A percentile compares a stretch with the other conserved stretches of the same genome.
These are phyloP conservation scores for Labrus mixtus DNA, from an alignment of 2,113 vertebrate species.

Conservation along the genomic window DNA sequence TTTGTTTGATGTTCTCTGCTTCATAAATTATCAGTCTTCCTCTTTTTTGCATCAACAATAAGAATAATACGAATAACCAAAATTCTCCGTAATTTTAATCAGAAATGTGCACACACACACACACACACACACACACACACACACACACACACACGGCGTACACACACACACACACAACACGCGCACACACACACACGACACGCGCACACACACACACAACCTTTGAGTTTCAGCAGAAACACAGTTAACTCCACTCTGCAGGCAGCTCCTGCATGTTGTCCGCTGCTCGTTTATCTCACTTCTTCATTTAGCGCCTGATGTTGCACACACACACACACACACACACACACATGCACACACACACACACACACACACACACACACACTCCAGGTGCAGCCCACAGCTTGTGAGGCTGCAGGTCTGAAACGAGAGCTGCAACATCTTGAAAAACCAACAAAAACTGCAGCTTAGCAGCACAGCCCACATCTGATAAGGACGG, in stretches of 20 bases:
- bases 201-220: conserved; percentile 2
- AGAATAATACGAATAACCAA: conserved; percentile 28
- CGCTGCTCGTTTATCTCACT: conserved; percentile 57
- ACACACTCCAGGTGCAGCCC: conserved; percentile 60
- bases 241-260: conserved; percentile 42
- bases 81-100: conserved; percentile 16
- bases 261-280: conserved; percentile 20
- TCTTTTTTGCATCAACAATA: conserved; percentile 55
- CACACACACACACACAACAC: neutral
- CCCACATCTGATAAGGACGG: conserved; percentile 52
- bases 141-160: neutral
- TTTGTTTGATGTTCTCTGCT: conserved; percentile 21
- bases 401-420: conserved; percentile 9
- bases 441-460: conserved; percentile 9
- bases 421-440: conserved; percentile 44
- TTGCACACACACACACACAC: conserved; percentile 35
- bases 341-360: conserved; percentile 37
- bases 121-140: conserved; percentile 3
- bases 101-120: conserved; percentile 6
- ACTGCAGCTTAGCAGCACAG: conserved; percentile 48
- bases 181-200: neutral
- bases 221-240: conserved; percentile 45
- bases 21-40: conserved; percentile 31
- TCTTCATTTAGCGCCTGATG: conserved; percentile 64
- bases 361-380: conserved; percentile 30